These are phyloP conservation scores for Sorex fumeus DNA, from an alignment of 2,113 vertebrate species.

Conservation along the genomic window DNA sequence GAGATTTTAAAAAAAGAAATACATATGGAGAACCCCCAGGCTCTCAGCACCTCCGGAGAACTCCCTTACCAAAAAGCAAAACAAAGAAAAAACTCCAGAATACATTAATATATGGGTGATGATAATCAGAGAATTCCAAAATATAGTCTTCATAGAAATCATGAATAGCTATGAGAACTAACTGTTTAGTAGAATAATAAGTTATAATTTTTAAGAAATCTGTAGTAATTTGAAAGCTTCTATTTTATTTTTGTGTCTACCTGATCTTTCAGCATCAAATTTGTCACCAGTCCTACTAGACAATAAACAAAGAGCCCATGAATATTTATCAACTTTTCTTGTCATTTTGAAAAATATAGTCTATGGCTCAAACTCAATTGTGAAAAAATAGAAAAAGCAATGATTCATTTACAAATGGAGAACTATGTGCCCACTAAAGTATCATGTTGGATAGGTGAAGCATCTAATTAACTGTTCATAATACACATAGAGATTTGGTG, in stretches of 20 bases:
- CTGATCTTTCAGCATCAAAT: not conserved
- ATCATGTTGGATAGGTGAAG: not conserved
- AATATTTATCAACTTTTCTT: not conserved
- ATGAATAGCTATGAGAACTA: not conserved
- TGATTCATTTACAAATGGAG: not conserved
- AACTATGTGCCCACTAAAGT: not conserved
- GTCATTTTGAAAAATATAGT: constrained; percentile 17
- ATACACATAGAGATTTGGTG: not conserved
- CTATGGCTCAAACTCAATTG: constrained; percentile 2
- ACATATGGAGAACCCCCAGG: too few species aligned
- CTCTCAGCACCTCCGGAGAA: too few species aligned
- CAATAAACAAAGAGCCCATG: not conserved
- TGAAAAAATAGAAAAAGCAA: not conserved
- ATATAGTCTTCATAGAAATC: not conserved
- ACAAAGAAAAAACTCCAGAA: too few species aligned
- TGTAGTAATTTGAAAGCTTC: constrained; percentile 1
- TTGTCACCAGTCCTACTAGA: not conserved
- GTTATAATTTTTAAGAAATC: constrained; percentile 26
- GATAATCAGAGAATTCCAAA: constrained; percentile 10
- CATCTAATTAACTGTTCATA: not conserved
- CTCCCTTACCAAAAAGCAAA: too few species aligned
- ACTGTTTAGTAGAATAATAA: not conserved
- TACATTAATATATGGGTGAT: not conserved
- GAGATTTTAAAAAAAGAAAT: not conserved
- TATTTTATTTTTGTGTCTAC: not conserved